A percentile compares a stretch with the other conserved stretches of the same genome.
phyloP scores from a whole-genome alignment of 2,888 invertebrate species.

The Hanleya hanleyi region DNA sequence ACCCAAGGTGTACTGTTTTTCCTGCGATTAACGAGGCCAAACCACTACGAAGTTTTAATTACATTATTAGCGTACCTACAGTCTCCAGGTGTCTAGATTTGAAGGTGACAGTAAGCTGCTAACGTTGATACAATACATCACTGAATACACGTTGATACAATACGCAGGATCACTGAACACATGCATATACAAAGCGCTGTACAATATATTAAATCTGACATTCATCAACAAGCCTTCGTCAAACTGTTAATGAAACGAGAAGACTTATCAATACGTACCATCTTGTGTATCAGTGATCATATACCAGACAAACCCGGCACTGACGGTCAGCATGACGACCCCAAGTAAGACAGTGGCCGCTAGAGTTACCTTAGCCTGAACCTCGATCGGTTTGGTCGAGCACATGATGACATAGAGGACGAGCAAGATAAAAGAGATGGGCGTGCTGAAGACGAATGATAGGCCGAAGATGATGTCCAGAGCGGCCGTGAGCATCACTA shows the following conservation, averaged over 20 bases:
- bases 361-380: conserved; percentile 41
- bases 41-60: no score
- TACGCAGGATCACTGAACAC: no score
- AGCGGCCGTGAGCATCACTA: conserved; percentile 44
- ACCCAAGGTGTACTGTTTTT: no score
- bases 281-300: conserved; percentile 36
- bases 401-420: conserved; percentile 39
- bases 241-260: background rate
- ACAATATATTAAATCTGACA: background rate
- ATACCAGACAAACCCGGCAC: conserved; percentile 43
- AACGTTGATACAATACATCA: no score
- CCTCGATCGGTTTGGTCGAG: conserved; percentile 30
- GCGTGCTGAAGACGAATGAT: conserved; percentile 31
- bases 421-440: conserved; percentile 30
- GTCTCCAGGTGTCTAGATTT: no score
- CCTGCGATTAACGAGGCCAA: no score
- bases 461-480: conserved; percentile 47
- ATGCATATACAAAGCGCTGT: no score
- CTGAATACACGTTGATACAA: no score
- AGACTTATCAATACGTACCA: conserved; percentile 22
- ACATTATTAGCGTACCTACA: no score
- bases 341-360: conserved; percentile 37
- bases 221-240: background rate
- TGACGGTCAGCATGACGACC: conserved; percentile 36
- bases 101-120: no score